A percentile compares a stretch with the other conserved stretches of the same genome.
Conservation (phyloP, 23 tunicate genomes). For the Halocynthia roretzi region DNA sequence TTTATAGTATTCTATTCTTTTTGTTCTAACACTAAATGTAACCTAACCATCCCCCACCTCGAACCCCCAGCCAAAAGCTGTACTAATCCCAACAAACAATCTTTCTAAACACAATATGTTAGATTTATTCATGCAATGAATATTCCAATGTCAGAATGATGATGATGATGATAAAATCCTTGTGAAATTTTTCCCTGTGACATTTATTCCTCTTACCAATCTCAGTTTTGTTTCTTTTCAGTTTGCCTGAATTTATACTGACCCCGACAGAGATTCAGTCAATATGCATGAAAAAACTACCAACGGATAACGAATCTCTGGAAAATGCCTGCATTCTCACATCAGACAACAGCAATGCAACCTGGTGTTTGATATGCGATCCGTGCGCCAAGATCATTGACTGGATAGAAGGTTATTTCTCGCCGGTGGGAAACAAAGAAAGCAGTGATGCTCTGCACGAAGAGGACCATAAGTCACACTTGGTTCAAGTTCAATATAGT, state of each 20-base stretch:
- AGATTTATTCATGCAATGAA: too few species aligned
- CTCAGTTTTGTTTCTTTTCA: constrained; percentile 4
- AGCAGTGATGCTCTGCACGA: neutral
- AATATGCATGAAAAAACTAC: constrained; percentile 37
- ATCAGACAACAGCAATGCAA: constrained; percentile 35
- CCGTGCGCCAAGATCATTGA: constrained; percentile 54
- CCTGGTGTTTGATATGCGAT: constrained; percentile 91
- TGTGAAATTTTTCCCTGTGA: neutral
- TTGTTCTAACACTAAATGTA: too few species aligned
- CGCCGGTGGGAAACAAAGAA: constrained; percentile 1
- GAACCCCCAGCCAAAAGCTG: too few species aligned
- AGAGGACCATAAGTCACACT: constrained; percentile 16
- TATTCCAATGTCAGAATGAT: too few species aligned
- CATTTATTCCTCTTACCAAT: too few species aligned
- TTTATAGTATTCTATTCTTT: too few species aligned
- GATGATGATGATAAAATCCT: neutral
- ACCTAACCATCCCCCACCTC: too few species aligned
- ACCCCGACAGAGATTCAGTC: constrained; percentile 50
- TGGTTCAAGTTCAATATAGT: constrained; percentile 50
- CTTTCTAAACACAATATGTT: too few species aligned
- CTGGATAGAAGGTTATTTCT: constrained; percentile 52
- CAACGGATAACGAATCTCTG: constrained; percentile 52
- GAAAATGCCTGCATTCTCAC: constrained; percentile 74
- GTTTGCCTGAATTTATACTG: constrained; percentile 58
- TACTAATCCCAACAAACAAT: too few species aligned